Evolutionary conservation across 2,113 vertebrate species (phyloP).

Genomic region (Excalfactoria chinensis): DNA sequence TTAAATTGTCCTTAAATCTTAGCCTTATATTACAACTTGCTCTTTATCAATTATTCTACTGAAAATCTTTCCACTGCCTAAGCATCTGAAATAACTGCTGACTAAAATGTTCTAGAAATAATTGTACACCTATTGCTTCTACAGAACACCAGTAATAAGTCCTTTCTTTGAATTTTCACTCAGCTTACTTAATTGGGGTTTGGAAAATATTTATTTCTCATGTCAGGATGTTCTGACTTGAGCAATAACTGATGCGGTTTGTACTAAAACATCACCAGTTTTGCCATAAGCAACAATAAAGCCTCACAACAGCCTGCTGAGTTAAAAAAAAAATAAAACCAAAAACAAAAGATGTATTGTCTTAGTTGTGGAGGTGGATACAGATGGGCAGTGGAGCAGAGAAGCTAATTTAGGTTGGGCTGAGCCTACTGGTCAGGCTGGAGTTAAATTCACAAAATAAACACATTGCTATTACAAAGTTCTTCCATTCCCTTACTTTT

Average conservation of each 20-base stretch:
- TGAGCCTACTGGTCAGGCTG: neutral
- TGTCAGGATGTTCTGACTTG: slow-evolving; percentile 23
- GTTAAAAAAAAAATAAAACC: neutral
- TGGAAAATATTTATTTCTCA: slow-evolving; percentile 14
- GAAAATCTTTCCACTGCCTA: neutral
- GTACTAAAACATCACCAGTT: neutral
- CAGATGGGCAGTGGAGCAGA: neutral
- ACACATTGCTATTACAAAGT: neutral
- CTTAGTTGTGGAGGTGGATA: no score
- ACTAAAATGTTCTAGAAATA: neutral
- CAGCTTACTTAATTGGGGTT: neutral
- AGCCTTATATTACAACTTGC: neutral
- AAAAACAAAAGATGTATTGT: no score
- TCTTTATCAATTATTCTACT: neutral
- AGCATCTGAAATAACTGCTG: neutral
- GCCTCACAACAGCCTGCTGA: neutral
- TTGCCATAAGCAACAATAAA: neutral
- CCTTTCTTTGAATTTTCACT: neutral
- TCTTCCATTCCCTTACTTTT: rapidly evolving
- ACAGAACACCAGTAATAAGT: neutral
- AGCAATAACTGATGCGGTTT: slow-evolving; percentile 26
- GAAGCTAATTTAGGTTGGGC: neutral
- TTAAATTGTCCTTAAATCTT: neutral
- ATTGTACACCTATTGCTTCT: neutral
- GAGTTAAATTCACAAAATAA: neutral